Base-by-base conservation (phyloP, 2,888 invertebrate species). In the Phengaris alcon region DNA sequence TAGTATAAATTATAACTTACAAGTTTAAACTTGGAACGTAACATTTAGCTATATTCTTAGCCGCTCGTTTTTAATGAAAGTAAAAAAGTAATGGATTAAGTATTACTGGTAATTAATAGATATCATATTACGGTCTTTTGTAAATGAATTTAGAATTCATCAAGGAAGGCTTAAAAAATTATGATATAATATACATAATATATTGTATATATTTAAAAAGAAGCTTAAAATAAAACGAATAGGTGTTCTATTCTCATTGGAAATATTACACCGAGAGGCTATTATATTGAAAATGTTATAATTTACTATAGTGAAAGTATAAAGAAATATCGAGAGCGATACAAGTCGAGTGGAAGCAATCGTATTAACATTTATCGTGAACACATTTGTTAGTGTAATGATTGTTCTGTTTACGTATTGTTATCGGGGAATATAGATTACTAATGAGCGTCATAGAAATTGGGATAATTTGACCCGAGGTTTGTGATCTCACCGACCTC, bases 331-430 rank as follows among this genome's bases (percentile, higher is more conserved):
- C 59, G 22, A 59, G 22, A 59, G 59, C 59, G 48, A 48, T 48
- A 10, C 59, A 59, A 59, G 10, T 59, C 59, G 10, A 59, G 59
- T 59, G 59, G 57, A 57, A 57, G n/a, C 57, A 57, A 57, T 57
- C 8, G 57, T 57, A 57, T 59, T 48, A 52, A 52, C 52, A 52
- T 52, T 10, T 12, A 64, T 64, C 35, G 35, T 10, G 64, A 64
- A 64, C 64, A 64, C 10, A 35, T 35, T 64, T 35, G 64, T 12
- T 64, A 35, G 10, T n/a, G 59, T 22, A 59, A 59, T 64, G 10
- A 64, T 64, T 10, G 35, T 35, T 64, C 12, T 64, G 12, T 64
- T 12, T 64, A 10, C 6, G 12, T 64, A 35, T 64, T 35, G 12
- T 10, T 35, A 35, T 64, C 64, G 35, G 12, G 6, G 12, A 64